Evolutionary conservation across 2,888 invertebrate species (phyloP).

Genomic region (Acanthoscelides obtectus): DNA sequence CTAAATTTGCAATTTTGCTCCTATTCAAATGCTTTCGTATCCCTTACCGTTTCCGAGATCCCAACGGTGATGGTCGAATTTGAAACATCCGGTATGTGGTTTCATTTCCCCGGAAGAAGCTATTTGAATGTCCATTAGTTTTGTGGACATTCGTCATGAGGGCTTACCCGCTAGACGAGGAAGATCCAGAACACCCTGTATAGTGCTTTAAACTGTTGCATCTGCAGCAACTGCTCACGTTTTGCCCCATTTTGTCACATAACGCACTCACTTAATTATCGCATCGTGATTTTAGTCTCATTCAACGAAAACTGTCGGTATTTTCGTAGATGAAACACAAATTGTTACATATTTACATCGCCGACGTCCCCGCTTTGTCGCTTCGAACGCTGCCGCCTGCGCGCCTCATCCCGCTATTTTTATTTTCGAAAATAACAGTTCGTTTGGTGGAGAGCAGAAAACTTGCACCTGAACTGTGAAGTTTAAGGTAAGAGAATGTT

Average conservation of each 20-base stretch:
- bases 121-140: too few species aligned
- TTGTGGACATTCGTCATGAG: too few species aligned
- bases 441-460: background rate
- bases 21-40: too few species aligned
- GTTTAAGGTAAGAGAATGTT: background rate
- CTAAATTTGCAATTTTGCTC: too few species aligned
- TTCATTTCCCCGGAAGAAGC: too few species aligned
- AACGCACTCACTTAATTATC: background rate
- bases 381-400: too few species aligned
- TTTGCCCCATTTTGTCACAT: slow-evolving; percentile 43
- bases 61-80: too few species aligned
- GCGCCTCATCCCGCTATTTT: background rate
- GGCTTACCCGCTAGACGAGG: slow-evolving; percentile 36
- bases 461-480: background rate
- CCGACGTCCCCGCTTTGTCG: background rate
- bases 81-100: too few species aligned
- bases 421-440: background rate
- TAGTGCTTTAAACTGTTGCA: slow-evolving; percentile 38
- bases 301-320: background rate
- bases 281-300: background rate
- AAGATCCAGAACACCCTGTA: slow-evolving; percentile 33
- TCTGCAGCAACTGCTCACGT: slow-evolving; percentile 47
- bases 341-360: background rate
- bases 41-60: too few species aligned
- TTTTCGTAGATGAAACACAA: background rate